Evolutionary conservation across 2,888 invertebrate species (phyloP), one percentile per base, ranked within the genome.

Genomic region (Apamea anceps): DNA sequence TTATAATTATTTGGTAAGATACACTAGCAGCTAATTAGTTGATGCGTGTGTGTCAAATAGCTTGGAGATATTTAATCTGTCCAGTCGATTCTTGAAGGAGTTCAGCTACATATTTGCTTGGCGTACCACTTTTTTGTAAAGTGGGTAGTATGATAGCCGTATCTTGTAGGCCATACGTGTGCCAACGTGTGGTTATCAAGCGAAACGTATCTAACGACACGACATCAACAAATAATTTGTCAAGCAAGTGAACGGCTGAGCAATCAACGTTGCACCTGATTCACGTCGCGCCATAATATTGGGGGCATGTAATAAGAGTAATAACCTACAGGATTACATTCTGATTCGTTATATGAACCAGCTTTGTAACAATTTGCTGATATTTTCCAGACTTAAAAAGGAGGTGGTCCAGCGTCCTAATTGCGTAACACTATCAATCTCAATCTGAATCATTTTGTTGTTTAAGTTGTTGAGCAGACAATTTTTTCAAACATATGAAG

Each of bases 231-330:
- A 68, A 82, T 68, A 62, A 85, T 81, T 81, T 57, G 77, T 57
- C 62, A 37, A 62, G 62, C 83, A n/a, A 71, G 85, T 75, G 60
- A 76, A 76, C 60, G 62, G 66, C 18, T 76, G n/a, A 71, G 75
- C 25, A 85, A 85, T 83, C 68, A 71, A 7, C 37, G 62, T 15
- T 0, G 63, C 72, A 72, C 81, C 75, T 80, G 54, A 67, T 72
- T 82, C 85, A 83, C 81, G 72, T 83, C 71, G 66, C n/a, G 42
- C 12, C 2, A 5, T 67, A 37, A 48, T 82, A 77, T 81, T 51
- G 79, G 28, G 78, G 66, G 25, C 84, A 84, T 68, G 82, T 45
- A 45, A n/a, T n/a, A n/a, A n/a, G n/a, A n/a, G n/a, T n/a, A n/a
- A 75, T 67, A 74, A 57, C 4, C 6, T 15, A 37, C 54, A n/a